Percentiles rank a stretch among this genome's conserved stretches.
Evolutionary conservation across 1,140 invertebrate species (phyloP).

Genomic region (Anastatus disparis): DNA sequence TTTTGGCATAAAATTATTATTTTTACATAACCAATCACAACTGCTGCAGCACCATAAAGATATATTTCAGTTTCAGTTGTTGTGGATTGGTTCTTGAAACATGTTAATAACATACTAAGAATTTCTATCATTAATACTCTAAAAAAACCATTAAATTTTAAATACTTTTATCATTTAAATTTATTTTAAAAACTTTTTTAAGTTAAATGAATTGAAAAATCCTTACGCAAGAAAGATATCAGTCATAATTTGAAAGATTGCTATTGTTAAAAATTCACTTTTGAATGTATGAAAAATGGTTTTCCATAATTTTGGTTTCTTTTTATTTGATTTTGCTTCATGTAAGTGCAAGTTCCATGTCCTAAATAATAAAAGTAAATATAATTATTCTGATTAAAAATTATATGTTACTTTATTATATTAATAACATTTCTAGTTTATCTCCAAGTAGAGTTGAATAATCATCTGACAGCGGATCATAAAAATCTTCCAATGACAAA

Average conservation of each 20-base stretch:
- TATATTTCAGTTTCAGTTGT: slow-evolving; percentile 64
- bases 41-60: slow-evolving; percentile 71
- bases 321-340: slow-evolving; percentile 49
- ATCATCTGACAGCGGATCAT: slow-evolving; percentile 67
- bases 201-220: no score
- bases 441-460: slow-evolving; percentile 66
- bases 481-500: slow-evolving; percentile 69
- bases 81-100: slow-evolving; percentile 63
- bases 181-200: no score
- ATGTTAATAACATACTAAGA: slow-evolving; percentile 67
- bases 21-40: slow-evolving; percentile 65
- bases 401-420: no score
- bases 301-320: slow-evolving; percentile 62
- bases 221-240: no score
- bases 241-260: no score
- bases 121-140: slow-evolving; percentile 67
- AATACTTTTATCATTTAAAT: no score
- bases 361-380: slow-evolving; percentile 50
- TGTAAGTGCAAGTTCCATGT: slow-evolving; percentile 63
- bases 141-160: background rate
- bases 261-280: slow-evolving; percentile 66
- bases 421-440: slow-evolving; percentile 60
- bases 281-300: slow-evolving; percentile 72
- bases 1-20: slow-evolving; percentile 72
- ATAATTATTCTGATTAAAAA: no score